phyloP scores from a whole-genome alignment of 2,888 invertebrate species.

The Allophyes oxyacanthae region DNA sequence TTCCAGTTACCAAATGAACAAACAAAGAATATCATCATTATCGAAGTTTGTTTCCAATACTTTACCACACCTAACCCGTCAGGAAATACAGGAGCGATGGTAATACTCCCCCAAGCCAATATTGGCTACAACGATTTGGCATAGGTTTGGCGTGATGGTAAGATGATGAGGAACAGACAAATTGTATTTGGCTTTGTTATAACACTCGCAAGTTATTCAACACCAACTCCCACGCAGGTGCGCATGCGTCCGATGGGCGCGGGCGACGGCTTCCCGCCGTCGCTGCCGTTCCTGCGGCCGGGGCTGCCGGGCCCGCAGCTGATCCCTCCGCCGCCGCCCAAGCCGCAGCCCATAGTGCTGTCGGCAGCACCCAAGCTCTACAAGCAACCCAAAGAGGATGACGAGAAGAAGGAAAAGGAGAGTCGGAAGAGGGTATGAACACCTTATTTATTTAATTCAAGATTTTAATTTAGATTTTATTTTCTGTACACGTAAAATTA shows the following conservation, averaged over 20 bases:
- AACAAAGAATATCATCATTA: too few relatives aligned
- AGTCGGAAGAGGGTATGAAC: constrained; percentile 76
- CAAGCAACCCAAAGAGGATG: constrained; percentile 86
- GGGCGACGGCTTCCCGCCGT: constrained; percentile 72
- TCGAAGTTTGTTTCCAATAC: too few relatives aligned
- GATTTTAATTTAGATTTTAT: too few relatives aligned
- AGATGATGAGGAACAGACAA: too few relatives aligned
- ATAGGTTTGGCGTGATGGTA: too few relatives aligned
- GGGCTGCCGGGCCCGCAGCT: constrained; percentile 80
- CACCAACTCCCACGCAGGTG: constrained; percentile 23
- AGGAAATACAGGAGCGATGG: too few relatives aligned
- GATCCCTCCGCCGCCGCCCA: constrained; percentile 81
- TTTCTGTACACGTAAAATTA: not conserved
- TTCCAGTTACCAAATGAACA: too few relatives aligned
- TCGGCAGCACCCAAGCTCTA: constrained; percentile 93
- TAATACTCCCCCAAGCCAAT: too few relatives aligned
- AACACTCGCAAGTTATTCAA: not conserved
- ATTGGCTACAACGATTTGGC: too few relatives aligned
- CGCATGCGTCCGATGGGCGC: constrained; percentile 65
- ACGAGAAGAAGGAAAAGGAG: constrained; percentile 77
- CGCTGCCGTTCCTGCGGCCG: constrained; percentile 78
- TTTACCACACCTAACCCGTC: too few relatives aligned
- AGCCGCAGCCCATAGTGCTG: constrained; percentile 90
- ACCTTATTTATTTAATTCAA: too few relatives aligned
- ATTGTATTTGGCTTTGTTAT: not conserved